Evolutionary conservation across 1,140 invertebrate genomes (phyloP).

Genomic region (Temnothorax curvispinosus): DNA sequence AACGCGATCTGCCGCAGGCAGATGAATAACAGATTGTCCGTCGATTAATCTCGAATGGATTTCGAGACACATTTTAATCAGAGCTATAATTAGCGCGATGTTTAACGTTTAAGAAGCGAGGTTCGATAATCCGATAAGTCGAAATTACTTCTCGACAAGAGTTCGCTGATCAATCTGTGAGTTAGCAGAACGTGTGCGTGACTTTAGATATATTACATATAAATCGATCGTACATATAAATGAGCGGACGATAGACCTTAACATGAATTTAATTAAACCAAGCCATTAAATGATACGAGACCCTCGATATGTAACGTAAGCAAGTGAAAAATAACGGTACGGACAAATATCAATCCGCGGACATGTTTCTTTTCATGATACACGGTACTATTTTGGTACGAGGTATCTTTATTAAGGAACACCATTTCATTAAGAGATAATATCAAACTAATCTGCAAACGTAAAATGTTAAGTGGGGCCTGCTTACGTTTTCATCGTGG

Average conservation of each 20-base stretch:
- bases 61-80: slow-evolving; percentile 20
- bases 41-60: background rate
- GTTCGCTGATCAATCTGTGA: background rate
- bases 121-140: background rate
- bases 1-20: background rate
- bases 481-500: slow-evolving; percentile 31
- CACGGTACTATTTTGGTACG: background rate
- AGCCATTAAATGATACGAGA: background rate
- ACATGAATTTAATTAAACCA: slow-evolving; percentile 28
- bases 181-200: background rate
- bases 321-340: background rate
- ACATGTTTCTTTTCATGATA: background rate
- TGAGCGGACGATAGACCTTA: background rate
- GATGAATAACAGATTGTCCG: slow-evolving; percentile 15
- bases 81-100: background rate
- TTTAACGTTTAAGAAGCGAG: background rate
- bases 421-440: slow-evolving; percentile 38
- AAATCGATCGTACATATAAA: slow-evolving; percentile 17
- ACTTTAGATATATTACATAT: slow-evolving; percentile 1
- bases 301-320: background rate
- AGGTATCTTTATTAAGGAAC: slow-evolving; percentile 32
- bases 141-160: slow-evolving; percentile 13
- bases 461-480: background rate
- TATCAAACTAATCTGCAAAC: slow-evolving; percentile 39
- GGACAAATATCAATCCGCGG: background rate